Evolutionary conservation across 37 sponge, comb jelly and placozoan species (phyloP), one percentile per base, ranked within the genome.

Genomic region (Geodia barretti): DNA sequence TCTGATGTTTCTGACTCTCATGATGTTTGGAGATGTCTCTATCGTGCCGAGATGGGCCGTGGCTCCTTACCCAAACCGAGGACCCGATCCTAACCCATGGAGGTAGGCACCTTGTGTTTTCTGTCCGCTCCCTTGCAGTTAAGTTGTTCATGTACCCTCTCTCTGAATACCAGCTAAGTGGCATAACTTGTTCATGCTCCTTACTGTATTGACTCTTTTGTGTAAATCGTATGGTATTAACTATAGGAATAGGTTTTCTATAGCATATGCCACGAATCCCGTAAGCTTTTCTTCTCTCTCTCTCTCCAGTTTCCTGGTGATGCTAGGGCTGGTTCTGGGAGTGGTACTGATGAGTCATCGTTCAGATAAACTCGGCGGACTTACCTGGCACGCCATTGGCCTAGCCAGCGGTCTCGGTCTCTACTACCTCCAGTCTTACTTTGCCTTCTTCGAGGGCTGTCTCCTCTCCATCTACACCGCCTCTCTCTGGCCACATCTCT

Each of bases 401-500:
- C 29, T 85, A 1, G 60, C 40, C 11, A 41, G 79, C 47, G 24
- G 62, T 20, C 41, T 86, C 70, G 39, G 40, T 14, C 82, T 86
- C 64, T 87, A 64, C 77, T 75, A 72, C 39, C 20, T 60, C 34
- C 3, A 40, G 2, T 58, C 88, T 8, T 85, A 86, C 40, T 28
- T 39, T 35, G 81, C 87, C 32, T 72, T 85, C 70, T 36, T 79
- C 29, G 90, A 75, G 4, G 89, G 89, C 34, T 29, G 34, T 39
- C 40, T 85, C 58, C 70, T 90, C 8, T 79, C 76, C n/a, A 36
- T 86, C 40, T 90, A 82, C 83, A 70, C 73, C 20, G 29, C 35
- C 21, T 90, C 91, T 17, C 77, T 82, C 29, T 90, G 83, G 89
- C 88, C 91, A 0, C 67, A 58, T 37, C 30, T 90, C 25, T 4